These are phyloP conservation scores for Meloidogyne chitwoodi DNA, from an alignment of 1,140 invertebrate species.

Conservation along the genomic window DNA sequence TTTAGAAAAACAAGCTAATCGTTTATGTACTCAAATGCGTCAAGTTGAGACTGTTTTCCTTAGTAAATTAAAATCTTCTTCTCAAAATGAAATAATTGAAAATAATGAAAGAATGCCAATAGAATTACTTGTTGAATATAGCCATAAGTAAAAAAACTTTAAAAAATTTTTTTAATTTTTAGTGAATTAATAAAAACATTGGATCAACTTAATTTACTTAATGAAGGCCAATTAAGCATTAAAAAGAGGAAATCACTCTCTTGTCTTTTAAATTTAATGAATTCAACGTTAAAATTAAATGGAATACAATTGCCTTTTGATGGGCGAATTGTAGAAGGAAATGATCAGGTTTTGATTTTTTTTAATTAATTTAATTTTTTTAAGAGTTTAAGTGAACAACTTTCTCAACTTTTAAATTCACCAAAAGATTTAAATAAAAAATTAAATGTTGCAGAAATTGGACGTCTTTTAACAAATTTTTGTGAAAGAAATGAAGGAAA, in stretches of 20 bases:
- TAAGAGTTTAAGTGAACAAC: slow-evolving; percentile 32
- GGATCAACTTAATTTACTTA: slow-evolving; percentile 24
- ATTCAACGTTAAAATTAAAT: slow-evolving; percentile 26
- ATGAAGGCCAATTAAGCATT: slow-evolving; percentile 13
- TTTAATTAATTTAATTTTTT: not conserved
- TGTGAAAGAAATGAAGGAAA: slow-evolving; percentile 37
- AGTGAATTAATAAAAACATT: slow-evolving; percentile 33
- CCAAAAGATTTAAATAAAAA: not conserved
- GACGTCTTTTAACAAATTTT: slow-evolving; percentile 30
- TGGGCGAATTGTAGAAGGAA: slow-evolving; percentile 45
- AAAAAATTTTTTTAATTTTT: not conserved
- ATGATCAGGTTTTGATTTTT: slow-evolving; percentile 25
- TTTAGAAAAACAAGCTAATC: slow-evolving; percentile 27
- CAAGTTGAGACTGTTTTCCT: slow-evolving; percentile 42
- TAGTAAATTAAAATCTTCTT: slow-evolving; percentile 34
- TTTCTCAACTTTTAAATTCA: slow-evolving; percentile 19
- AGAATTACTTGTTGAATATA: not conserved
- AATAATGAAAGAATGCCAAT: not conserved
- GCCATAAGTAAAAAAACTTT: not conserved
- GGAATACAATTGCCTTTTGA: slow-evolving; percentile 42
- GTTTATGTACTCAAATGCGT: slow-evolving; percentile 42
- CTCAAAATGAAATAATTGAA: slow-evolving; percentile 29
- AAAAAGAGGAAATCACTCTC: slow-evolving; percentile 11
- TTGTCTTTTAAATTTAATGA: slow-evolving; percentile 39
- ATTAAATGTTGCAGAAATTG: slow-evolving; percentile 25